Evolutionary conservation across 2,888 invertebrate species (phyloP).

Genomic region (Strigamia transsilvanica): DNA sequence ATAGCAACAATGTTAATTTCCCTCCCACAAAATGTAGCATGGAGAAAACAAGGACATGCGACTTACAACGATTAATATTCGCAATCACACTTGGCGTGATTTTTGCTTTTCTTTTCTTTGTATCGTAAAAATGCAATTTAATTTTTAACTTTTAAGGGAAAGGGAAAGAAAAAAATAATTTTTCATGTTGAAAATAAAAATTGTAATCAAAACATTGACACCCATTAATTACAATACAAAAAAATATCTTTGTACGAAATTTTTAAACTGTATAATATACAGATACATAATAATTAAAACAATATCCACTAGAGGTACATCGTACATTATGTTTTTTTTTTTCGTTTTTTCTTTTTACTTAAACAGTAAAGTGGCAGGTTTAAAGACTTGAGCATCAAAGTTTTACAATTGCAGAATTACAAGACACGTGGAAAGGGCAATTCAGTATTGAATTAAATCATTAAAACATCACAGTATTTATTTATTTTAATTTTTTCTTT

Average conservation of each 20-base stretch:
- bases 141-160: no score
- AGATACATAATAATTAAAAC: background rate
- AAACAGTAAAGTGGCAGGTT: constrained; percentile 48
- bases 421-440: constrained; percentile 37
- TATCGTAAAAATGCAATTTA: no score
- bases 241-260: constrained; percentile 20
- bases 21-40: constrained; percentile 12
- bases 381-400: constrained; percentile 40
- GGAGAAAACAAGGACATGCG: background rate
- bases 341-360: background rate
- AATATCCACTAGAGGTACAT: background rate
- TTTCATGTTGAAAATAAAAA: background rate
- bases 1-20: background rate
- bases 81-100: no score
- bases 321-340: background rate
- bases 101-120: no score
- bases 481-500: background rate
- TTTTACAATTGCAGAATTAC: constrained; percentile 39
- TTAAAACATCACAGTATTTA: constrained; percentile 38
- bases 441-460: background rate
- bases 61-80: background rate
- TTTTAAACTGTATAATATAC: background rate
- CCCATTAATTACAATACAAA: constrained; percentile 25
- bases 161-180: background rate
- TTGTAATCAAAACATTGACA: background rate